A percentile compares a stretch with the other conserved stretches of the same genome.
Conservation (phyloP, 2,797 vertebrate genomes). For the Malacoraja senta region DNA sequence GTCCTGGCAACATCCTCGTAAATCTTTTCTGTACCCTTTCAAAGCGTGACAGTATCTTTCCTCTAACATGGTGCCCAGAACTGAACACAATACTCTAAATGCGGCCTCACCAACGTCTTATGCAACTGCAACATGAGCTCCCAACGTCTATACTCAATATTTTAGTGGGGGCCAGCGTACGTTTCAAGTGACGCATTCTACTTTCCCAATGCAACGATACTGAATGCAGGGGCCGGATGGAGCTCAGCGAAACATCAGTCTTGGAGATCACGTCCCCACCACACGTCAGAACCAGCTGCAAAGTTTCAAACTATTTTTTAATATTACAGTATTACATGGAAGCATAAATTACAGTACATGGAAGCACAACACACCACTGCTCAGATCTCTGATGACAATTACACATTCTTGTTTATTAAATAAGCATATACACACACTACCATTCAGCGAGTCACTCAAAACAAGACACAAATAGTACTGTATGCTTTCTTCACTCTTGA, state of each 20-base stretch:
- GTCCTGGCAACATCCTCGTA: no score
- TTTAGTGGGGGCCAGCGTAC: no score
- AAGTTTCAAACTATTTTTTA: slow-evolving; percentile 20
- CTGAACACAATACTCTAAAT: no score
- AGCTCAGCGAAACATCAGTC: not conserved
- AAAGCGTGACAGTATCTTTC: no score
- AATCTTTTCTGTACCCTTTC: no score
- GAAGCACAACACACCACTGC: slow-evolving; percentile 22
- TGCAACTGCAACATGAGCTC: no score
- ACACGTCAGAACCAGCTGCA: not conserved
- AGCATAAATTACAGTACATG: slow-evolving; percentile 37
- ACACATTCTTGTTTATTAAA: slow-evolving; percentile 34
- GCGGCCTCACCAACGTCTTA: no score
- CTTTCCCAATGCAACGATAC: no score
- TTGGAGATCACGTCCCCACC: not conserved
- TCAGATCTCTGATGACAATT: slow-evolving; percentile 22
- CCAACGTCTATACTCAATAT: no score
- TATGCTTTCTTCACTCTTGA: slow-evolving; percentile 27
- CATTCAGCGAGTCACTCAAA: slow-evolving; percentile 21
- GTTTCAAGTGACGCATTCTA: not conserved
- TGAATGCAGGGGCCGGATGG: not conserved
- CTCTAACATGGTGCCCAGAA: no score
- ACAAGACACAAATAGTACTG: slow-evolving; percentile 15
- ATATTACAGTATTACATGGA: slow-evolving; percentile 32
- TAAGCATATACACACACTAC: slow-evolving; percentile 29